Evolutionary conservation across 2,888 invertebrate genomes (phyloP).

Genomic region (Platerodrilus igneus): DNA sequence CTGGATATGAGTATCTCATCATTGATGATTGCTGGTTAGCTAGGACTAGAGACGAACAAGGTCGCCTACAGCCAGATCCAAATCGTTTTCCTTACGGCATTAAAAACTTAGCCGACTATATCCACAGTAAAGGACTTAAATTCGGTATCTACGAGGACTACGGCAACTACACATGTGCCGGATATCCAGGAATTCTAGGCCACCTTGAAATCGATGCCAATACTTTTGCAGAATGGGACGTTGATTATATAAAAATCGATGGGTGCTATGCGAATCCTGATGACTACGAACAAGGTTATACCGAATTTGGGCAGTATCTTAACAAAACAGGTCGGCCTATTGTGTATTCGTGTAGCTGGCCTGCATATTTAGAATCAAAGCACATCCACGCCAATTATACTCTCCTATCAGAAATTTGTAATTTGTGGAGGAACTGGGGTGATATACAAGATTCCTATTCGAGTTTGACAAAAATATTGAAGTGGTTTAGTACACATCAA

Average conservation of each 20-base stretch:
- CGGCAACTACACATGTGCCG: conserved; percentile 66
- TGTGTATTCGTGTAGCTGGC: conserved; percentile 76
- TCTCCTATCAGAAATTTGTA: conserved; percentile 54
- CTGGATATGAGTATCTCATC: conserved; percentile 58
- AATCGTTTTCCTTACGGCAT: conserved; percentile 60
- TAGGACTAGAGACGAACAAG: conserved; percentile 48
- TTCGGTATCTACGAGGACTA: conserved; percentile 75
- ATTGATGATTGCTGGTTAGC: conserved; percentile 62
- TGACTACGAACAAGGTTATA: conserved; percentile 50
- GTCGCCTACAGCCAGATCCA: conserved; percentile 53
- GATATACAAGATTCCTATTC: conserved; percentile 61
- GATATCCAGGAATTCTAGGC: conserved; percentile 65
- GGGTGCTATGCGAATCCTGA: conserved; percentile 59
- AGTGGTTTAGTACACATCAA: conserved; percentile 59
- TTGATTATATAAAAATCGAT: conserved; percentile 72
- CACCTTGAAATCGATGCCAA: conserved; percentile 60
- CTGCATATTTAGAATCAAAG: conserved; percentile 61
- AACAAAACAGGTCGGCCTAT: conserved; percentile 68
- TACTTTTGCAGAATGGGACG: conserved; percentile 67
- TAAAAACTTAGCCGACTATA: conserved; percentile 55
- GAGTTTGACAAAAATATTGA: conserved; percentile 52
- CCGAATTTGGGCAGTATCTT: conserved; percentile 58
- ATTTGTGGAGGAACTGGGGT: conserved; percentile 60
- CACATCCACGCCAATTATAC: conserved; percentile 55
- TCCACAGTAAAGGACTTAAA: conserved; percentile 63